These are phyloP conservation scores for Murina feae DNA, from an alignment of 2,113 vertebrate species.

Conservation along the genomic window DNA sequence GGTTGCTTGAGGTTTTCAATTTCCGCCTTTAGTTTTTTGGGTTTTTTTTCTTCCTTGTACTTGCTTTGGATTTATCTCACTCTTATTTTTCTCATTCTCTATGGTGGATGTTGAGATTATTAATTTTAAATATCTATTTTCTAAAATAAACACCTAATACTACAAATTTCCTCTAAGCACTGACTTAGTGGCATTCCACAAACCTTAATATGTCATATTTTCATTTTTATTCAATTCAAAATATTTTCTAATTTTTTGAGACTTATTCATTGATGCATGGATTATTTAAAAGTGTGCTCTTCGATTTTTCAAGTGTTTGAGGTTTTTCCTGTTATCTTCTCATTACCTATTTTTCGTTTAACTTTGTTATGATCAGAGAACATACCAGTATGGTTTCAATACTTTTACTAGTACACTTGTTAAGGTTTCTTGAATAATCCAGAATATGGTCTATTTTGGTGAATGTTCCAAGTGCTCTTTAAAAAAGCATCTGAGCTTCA, in stretches of 20 bases:
- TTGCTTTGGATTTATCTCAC: not conserved
- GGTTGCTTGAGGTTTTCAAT: not conserved
- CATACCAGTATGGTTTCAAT: not conserved
- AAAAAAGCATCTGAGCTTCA: not conserved
- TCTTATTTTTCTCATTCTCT: not conserved
- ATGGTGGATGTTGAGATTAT: not conserved
- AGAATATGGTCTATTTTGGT: not conserved
- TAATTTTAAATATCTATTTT: not conserved
- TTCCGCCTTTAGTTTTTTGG: not conserved
- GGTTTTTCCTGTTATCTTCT: not conserved
- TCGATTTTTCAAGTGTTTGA: not conserved
- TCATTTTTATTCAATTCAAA: not conserved
- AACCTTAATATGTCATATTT: not conserved
- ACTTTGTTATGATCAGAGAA: not conserved
- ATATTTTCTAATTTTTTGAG: not conserved
- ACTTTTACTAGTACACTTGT: not conserved
- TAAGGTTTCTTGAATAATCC: not conserved
- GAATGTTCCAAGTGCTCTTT: not conserved
- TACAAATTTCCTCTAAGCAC: not conserved
- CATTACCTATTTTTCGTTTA: not conserved
- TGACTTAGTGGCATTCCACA: not conserved
- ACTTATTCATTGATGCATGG: not conserved
- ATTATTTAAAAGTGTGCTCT: not conserved
- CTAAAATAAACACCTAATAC: not conserved
- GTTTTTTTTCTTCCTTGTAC: not conserved